phyloP scores from a whole-genome alignment of 2,797 vertebrate genomes.

The Enteromius fasciolatus region DNA sequence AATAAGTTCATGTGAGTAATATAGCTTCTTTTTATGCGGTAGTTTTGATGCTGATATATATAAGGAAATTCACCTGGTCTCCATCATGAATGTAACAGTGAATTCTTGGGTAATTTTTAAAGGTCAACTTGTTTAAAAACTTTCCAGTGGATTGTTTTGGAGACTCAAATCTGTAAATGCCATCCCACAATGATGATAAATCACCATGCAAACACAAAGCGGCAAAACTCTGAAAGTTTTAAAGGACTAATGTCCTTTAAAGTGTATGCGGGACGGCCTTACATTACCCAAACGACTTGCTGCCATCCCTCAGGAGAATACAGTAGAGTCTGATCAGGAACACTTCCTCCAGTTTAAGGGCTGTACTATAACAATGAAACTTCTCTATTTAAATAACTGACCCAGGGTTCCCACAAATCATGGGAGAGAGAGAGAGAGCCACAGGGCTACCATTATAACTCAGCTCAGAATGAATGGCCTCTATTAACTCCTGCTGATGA shows the following conservation, averaged over 20 bases:
- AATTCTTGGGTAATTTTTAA: slow-evolving; percentile 5
- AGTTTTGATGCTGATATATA: background rate
- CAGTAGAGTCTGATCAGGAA: slow-evolving; percentile 20
- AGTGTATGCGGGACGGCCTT: slow-evolving; percentile 1
- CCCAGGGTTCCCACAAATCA: background rate
- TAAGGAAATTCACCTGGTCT: slow-evolving; percentile 4
- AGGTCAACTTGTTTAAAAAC: slow-evolving; percentile 41
- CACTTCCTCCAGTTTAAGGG: slow-evolving; percentile 24
- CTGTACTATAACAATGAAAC: slow-evolving; percentile 39
- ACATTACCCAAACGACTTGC: slow-evolving; percentile 14
- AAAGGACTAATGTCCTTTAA: slow-evolving; percentile 41
- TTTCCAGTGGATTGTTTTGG: slow-evolving; percentile 27
- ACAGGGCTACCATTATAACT: slow-evolving; percentile 40
- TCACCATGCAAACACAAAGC: slow-evolving; percentile 8
- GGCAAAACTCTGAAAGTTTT: slow-evolving; percentile 24
- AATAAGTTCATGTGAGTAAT: background rate
- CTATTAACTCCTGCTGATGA: slow-evolving; percentile 55
- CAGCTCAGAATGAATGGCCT: slow-evolving; percentile 43
- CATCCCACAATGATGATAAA: slow-evolving; percentile 41
- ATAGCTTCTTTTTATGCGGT: background rate
- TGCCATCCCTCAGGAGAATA: slow-evolving; percentile 19
- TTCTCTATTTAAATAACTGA: slow-evolving; percentile 28
- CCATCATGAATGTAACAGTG: background rate
- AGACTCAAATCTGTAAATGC: slow-evolving; percentile 28
- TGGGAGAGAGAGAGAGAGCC: slow-evolving; percentile 25